Conservation (phyloP, 2,888 invertebrate species). For the Seira ritae region DNA sequence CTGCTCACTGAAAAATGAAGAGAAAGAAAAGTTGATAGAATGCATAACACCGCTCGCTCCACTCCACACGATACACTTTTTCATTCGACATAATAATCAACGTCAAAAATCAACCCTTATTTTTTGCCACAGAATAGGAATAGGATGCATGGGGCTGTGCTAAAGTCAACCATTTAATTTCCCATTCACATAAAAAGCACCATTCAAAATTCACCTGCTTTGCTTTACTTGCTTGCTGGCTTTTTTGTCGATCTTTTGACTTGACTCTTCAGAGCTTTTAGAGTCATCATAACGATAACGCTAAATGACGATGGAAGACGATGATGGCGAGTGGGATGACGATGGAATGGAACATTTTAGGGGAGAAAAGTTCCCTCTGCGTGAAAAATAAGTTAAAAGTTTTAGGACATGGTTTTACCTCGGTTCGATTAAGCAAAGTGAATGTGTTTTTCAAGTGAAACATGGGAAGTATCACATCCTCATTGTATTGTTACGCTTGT, state of each 20-base stretch:
- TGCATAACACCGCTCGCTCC: constrained; percentile 7
- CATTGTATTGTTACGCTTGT: constrained; percentile 11
- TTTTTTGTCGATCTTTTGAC: constrained; percentile 35
- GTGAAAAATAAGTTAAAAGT: background rate
- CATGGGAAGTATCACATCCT: constrained; percentile 45
- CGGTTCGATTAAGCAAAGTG: background rate
- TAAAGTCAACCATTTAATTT: constrained; percentile 51
- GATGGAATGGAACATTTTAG: constrained; percentile 40
- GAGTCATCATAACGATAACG: too few relatives aligned
- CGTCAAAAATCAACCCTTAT: constrained; percentile 42
- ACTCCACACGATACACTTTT: constrained; percentile 2
- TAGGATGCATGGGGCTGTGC: constrained; percentile 47
- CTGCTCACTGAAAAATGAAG: constrained; percentile 24
- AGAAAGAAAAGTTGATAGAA: background rate
- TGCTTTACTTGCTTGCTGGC: constrained; percentile 50
- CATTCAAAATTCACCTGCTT: too few relatives aligned
- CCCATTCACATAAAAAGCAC: constrained; percentile 21
- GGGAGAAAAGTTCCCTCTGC: too few relatives aligned
- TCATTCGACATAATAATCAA: constrained; percentile 28
- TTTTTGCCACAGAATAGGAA: constrained; percentile 43
- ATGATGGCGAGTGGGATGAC: constrained; percentile 4
- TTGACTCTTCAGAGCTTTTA: too few relatives aligned
- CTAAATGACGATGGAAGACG: too few relatives aligned
- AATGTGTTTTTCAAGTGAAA: constrained; percentile 21
- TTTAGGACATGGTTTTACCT: constrained; percentile 1